Percentiles rank a stretch among this genome's conserved stretches.
phyloP scores from a whole-genome alignment of 2,113 vertebrate genomes.

The Mustela lutreola region DNA sequence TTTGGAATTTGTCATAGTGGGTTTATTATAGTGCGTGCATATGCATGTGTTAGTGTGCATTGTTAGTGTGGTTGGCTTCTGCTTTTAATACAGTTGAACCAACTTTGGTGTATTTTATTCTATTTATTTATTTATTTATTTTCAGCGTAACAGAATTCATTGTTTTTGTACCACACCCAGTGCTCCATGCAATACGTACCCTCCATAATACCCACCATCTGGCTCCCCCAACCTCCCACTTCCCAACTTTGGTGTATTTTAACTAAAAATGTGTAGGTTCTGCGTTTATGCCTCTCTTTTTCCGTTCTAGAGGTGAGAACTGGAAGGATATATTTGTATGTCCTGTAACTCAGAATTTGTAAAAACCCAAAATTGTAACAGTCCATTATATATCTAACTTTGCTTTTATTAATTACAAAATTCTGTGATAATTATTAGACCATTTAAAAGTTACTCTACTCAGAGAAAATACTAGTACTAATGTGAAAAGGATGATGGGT shows the following conservation, averaged over 20 bases:
- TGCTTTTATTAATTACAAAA: constrained; percentile 35
- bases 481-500: neutral
- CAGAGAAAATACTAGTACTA: neutral
- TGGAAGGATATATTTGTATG: neutral
- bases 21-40: neutral
- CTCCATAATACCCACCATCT: too few relatives aligned
- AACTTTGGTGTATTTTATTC: neutral
- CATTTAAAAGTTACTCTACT: constrained; percentile 16
- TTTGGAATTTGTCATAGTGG: neutral
- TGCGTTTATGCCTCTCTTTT: neutral
- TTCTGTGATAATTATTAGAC: neutral
- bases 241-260: neutral
- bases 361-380: neutral
- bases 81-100: constrained; percentile 45
- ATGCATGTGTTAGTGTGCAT: neutral
- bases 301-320: neutral
- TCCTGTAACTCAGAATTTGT: neutral
- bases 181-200: too few relatives aligned
- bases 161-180: too few relatives aligned
- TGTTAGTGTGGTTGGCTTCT: neutral
- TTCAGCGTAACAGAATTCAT: too few relatives aligned
- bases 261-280: neutral
- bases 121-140: too few relatives aligned
- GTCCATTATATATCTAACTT: neutral
- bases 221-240: too few relatives aligned